These are phyloP conservation scores for Odontophorus gujanensis DNA, from an alignment of 2,113 vertebrate species.

Conservation along the genomic window DNA sequence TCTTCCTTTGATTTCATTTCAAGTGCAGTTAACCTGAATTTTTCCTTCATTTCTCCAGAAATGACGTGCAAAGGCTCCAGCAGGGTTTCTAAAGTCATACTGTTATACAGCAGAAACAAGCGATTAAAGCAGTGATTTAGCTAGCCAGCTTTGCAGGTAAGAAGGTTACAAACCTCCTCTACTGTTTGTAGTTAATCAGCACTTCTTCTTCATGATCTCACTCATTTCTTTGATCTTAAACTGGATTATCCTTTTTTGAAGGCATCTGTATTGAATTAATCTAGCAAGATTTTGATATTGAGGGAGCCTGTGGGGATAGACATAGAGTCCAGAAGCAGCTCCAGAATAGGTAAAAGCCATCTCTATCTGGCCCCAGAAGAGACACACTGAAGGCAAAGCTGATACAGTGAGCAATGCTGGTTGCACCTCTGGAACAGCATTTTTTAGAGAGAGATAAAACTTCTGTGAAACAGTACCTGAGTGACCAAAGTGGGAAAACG, in stretches of 20 bases:
- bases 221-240: not conserved
- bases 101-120: too few relatives aligned
- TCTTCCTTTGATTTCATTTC: not conserved
- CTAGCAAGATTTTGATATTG: not conserved
- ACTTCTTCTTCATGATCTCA: fast-evolving
- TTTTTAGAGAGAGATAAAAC: not conserved
- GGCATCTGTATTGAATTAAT: not conserved
- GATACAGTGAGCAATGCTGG: not conserved
- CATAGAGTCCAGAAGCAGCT: not conserved
- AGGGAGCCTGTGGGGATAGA: not conserved
- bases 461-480: not conserved
- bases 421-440: not conserved
- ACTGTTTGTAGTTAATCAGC: too few relatives aligned
- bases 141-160: not conserved
- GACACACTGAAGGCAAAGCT: not conserved
- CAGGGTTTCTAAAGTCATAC: fast-evolving
- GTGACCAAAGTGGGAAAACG: not conserved
- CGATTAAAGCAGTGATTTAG: not conserved
- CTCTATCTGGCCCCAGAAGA: not conserved
- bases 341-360: not conserved
- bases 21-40: not conserved
- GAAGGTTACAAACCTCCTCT: not conserved
- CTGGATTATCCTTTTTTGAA: not conserved
- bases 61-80: fast-evolving
- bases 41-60: not conserved